Evolutionary conservation across 2,797 vertebrate genomes (phyloP).

Genomic region (Halcyon chelicuti): DNA sequence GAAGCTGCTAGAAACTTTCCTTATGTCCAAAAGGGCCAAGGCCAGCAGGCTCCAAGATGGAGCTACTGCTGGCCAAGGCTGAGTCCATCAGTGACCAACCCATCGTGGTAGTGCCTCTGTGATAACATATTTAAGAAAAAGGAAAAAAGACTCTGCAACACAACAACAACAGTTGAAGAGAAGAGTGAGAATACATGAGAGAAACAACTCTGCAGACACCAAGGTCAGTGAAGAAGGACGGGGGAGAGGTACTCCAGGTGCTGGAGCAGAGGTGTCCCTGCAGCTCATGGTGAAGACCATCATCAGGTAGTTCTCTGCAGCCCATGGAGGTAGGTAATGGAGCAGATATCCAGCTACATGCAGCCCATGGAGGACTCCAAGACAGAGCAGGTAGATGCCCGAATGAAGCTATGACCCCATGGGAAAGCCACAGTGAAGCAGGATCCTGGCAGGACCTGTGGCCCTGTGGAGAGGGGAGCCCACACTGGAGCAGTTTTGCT

Average conservation of each 20-base stretch:
- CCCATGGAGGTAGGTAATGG: no score
- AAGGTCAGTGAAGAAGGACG: neutral
- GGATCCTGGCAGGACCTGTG: neutral
- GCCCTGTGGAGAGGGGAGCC: neutral
- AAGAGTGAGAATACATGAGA: no score
- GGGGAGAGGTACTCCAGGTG: neutral
- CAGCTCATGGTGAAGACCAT: neutral
- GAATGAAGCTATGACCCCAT: neutral
- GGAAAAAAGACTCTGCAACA: neutral
- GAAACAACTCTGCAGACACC: neutral
- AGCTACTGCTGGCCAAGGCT: fast-evolving
- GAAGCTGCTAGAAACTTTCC: neutral
- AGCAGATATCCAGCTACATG: no score
- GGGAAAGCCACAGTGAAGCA: neutral
- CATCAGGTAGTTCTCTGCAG: no score
- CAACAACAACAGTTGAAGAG: neutral
- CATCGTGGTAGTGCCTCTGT: fast-evolving
- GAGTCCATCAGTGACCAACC: neutral
- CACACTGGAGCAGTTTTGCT: no score
- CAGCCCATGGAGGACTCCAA: no score
- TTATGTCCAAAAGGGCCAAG: fast-evolving
- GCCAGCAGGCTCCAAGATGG: neutral
- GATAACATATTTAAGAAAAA: neutral
- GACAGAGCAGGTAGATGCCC: neutral
- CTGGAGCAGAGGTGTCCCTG: neutral